Evolutionary conservation across 2,888 invertebrate species (phyloP).

Genomic region (Barypeithes pellucidus): DNA sequence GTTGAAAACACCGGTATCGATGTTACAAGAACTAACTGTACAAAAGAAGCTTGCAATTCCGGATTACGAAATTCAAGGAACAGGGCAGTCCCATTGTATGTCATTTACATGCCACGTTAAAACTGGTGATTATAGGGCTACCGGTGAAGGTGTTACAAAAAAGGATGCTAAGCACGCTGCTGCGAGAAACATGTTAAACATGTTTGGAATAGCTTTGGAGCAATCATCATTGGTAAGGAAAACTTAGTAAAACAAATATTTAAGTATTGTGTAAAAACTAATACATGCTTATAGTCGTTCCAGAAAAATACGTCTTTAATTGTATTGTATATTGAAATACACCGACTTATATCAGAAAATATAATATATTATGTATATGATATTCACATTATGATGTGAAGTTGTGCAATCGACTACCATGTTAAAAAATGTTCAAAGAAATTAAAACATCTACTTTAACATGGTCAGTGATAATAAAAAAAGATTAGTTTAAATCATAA

Average conservation of each 20-base stretch:
- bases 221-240: neutral
- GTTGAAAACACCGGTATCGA: conserved; percentile 56
- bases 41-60: conserved; percentile 37
- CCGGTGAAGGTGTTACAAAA: conserved; percentile 54
- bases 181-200: conserved; percentile 43
- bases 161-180: conserved; percentile 57
- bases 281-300: neutral
- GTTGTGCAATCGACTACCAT: no score
- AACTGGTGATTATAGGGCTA: conserved; percentile 32
- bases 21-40: conserved; percentile 55
- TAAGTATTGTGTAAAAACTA: neutral
- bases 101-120: conserved; percentile 49
- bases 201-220: conserved; percentile 17
- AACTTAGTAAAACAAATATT: neutral
- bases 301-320: neutral
- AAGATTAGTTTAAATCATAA: no score
- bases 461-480: no score
- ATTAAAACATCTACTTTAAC: no score
- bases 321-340: no score
- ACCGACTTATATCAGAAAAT: no score
- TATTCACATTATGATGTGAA: no score
- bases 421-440: no score
- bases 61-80: conserved; percentile 38
- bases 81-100: conserved; percentile 33
- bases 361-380: no score